phyloP scores from a whole-genome alignment of 1,140 invertebrate genomes.

The Temnothorax curvispinosus region DNA sequence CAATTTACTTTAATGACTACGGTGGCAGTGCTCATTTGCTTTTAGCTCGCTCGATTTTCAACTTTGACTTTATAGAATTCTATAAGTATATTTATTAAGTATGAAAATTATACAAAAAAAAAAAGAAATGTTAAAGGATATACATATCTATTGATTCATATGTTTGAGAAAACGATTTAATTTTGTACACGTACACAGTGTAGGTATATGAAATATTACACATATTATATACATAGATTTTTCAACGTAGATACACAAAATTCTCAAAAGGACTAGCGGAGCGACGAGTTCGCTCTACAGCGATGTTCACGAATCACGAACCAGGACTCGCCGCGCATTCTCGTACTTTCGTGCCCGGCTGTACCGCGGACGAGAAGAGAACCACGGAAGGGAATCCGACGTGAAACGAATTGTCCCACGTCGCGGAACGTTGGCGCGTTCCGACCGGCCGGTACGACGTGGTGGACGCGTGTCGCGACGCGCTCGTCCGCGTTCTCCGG shows the following conservation, averaged over 20 bases:
- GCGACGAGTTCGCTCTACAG: neutral
- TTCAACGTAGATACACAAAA: neutral
- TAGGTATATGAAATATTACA: neutral
- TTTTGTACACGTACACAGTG: neutral
- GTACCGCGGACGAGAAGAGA: slow-evolving; percentile 58
- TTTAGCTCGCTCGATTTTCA: neutral
- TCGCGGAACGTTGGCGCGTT: neutral
- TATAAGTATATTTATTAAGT: neutral
- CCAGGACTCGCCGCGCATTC: neutral
- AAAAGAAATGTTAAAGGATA: neutral
- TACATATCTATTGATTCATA: too few relatives aligned
- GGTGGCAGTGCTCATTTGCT: neutral
- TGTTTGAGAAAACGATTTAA: neutral
- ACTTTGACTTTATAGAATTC: neutral
- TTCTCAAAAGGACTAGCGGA: neutral
- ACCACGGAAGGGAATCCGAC: slow-evolving; percentile 63
- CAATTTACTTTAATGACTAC: neutral
- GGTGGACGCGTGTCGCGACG: slow-evolving; percentile 18
- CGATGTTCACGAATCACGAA: neutral
- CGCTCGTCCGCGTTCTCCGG: neutral
- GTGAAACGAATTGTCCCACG: slow-evolving; percentile 64
- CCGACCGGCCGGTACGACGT: neutral
- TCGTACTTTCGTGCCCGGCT: slow-evolving; percentile 50
- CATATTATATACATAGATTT: neutral
- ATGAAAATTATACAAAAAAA: neutral